A percentile compares a stretch with the other conserved stretches of the same genome.
These are phyloP conservation scores for Pachycephus smyrnensis DNA, from an alignment of 2,888 invertebrate species.

Conservation along the genomic window DNA sequence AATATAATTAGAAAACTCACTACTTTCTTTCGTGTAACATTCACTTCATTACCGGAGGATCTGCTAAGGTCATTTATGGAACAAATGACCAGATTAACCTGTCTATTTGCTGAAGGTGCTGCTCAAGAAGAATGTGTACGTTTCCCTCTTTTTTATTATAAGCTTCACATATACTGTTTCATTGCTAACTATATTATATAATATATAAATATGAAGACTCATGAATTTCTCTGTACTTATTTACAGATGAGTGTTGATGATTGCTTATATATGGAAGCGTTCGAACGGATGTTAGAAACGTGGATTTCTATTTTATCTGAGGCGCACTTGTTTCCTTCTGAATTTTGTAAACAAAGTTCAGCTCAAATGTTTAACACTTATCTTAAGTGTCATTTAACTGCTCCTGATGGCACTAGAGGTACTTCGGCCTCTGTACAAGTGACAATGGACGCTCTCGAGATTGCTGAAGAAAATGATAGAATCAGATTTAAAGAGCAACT, in stretches of 20 bases:
- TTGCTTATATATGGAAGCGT: constrained; percentile 75
- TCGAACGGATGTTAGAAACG: constrained; percentile 76
- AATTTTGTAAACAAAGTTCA: constrained; percentile 63
- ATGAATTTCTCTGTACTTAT: neutral
- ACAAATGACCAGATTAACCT: constrained; percentile 74
- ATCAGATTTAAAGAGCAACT: constrained; percentile 79
- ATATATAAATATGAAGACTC: neutral
- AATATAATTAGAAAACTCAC: constrained; percentile 75
- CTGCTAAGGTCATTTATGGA: constrained; percentile 72
- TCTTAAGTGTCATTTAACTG: constrained; percentile 82
- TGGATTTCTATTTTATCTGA: constrained; percentile 74
- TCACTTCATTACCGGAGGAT: constrained; percentile 65
- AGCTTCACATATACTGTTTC: neutral
- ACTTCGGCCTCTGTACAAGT: neutral
- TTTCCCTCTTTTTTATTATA: constrained; percentile 23
- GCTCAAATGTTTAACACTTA: constrained; percentile 82
- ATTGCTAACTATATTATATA: neutral
- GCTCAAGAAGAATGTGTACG: constrained; percentile 76
- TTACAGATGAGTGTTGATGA: constrained; percentile 67
- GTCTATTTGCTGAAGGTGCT: constrained; percentile 74
- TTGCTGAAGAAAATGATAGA: constrained; percentile 75
- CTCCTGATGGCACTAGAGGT: constrained; percentile 81
- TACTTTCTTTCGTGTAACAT: constrained; percentile 70
- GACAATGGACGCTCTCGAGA: constrained; percentile 66
- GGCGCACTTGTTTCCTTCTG: constrained; percentile 62